Evolutionary conservation across 2,797 vertebrate species (phyloP).

Genomic region (Menidia menidia): DNA sequence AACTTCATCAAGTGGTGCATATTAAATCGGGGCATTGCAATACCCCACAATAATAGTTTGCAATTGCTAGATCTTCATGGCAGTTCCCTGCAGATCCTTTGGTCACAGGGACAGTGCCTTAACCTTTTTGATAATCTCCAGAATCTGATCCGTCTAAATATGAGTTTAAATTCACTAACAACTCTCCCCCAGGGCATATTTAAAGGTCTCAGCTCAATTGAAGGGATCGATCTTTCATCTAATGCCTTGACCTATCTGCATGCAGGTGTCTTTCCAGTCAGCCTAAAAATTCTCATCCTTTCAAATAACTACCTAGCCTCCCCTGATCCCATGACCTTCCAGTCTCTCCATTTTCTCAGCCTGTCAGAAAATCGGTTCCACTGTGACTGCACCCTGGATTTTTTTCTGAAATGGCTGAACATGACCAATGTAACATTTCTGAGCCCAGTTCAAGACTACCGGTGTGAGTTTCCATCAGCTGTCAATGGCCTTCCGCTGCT

Average conservation of each 20-base stretch:
- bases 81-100: constrained; percentile 79
- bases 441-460: constrained; percentile 61
- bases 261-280: constrained; percentile 78
- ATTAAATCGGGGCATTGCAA: rapidly evolving
- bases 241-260: constrained; percentile 84
- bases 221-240: constrained; percentile 79
- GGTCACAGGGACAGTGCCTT: constrained; percentile 54
- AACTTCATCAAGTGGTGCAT: constrained; percentile 84
- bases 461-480: constrained; percentile 81
- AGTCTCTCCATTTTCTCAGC: constrained; percentile 73
- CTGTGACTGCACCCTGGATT: constrained; percentile 84
- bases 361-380: constrained; percentile 83
- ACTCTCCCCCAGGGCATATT: constrained; percentile 85
- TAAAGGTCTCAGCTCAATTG: constrained; percentile 78
- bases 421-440: constrained; percentile 75
- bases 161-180: constrained; percentile 83
- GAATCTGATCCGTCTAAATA: constrained; percentile 72
- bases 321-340: constrained; percentile 82
- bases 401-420: constrained; percentile 85
- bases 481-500: constrained; percentile 70
- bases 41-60: constrained; percentile 71
- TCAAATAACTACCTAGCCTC: constrained; percentile 83
- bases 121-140: constrained; percentile 61
- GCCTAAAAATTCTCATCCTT: constrained; percentile 79
- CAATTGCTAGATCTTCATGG: constrained; percentile 80